phyloP scores from a whole-genome alignment of 2,113 vertebrate genomes.

The Sitta europaea region DNA sequence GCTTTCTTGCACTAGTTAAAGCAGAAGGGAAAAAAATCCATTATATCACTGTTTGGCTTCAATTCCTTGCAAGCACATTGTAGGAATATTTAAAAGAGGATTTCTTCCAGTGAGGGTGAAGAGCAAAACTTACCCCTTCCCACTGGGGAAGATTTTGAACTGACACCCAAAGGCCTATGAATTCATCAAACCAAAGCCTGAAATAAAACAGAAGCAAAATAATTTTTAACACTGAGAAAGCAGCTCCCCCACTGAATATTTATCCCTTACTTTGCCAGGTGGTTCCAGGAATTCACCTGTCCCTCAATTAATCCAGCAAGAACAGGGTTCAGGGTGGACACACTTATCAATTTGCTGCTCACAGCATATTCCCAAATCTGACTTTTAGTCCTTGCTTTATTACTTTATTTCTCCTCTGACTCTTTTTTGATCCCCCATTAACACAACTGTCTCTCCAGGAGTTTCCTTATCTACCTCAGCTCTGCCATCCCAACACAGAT shows the following conservation, averaged over 20 bases:
- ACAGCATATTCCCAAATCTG: not conserved
- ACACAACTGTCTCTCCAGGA: not conserved
- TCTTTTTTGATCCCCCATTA: not conserved
- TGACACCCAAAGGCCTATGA: constrained; percentile 92
- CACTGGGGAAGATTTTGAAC: constrained; percentile 97
- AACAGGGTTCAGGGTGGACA: not conserved
- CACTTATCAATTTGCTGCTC: not conserved
- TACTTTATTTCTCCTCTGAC: not conserved
- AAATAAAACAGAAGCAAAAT: constrained; percentile 44
- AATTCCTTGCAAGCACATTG: not conserved
- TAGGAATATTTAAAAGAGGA: not conserved
- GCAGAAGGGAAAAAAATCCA: not conserved
- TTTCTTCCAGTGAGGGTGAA: not conserved
- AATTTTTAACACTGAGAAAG: not conserved
- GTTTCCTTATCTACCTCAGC: not conserved
- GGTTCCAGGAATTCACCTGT: not conserved
- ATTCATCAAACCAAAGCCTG: constrained; percentile 97
- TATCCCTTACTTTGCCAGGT: not conserved
- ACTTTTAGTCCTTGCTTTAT: not conserved
- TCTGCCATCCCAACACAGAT: not conserved
- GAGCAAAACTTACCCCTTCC: constrained; percentile 88
- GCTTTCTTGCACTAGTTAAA: not conserved
- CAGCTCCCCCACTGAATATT: not conserved
- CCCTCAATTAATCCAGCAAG: not conserved
- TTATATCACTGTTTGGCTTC: not conserved